Conservation (phyloP, 1,140 invertebrate species). For the Cydia amplana region DNA sequence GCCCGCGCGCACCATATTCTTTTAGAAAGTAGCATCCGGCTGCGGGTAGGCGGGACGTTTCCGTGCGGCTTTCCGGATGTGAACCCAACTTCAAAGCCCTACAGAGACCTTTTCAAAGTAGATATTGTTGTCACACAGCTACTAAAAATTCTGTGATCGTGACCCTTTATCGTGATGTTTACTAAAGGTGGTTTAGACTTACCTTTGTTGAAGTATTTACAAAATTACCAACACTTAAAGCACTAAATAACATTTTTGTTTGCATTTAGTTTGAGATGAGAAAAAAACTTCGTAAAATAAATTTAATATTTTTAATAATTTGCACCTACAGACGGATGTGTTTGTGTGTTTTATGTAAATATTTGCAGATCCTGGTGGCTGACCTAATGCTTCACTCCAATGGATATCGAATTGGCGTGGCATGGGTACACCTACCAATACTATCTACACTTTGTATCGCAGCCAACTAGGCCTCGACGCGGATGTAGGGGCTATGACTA, state of each 20-base stretch:
- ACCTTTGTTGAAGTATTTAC: no score
- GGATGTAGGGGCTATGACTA: conserved; percentile 37
- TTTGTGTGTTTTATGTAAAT: background rate
- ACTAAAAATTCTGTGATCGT: no score
- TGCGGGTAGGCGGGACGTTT: conserved; percentile 60
- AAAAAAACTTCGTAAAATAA: background rate
- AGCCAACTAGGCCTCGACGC: conserved; percentile 49
- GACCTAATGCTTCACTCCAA: conserved; percentile 24
- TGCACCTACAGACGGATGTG: conserved; percentile 1
- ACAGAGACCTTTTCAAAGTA: conserved; percentile 42
- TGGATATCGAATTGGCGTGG: conserved; percentile 25
- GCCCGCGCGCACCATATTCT: conserved; percentile 61
- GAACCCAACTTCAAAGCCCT: conserved; percentile 40
- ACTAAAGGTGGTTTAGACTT: no score
- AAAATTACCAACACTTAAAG: no score
- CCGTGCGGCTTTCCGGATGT: conserved; percentile 57
- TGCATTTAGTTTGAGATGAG: no score
- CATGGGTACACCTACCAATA: conserved; percentile 12
- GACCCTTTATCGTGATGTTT: no score
- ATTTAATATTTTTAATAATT: conserved; percentile 5
- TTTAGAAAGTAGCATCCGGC: conserved; percentile 77
- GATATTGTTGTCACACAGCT: background rate
- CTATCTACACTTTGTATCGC: conserved; percentile 40
- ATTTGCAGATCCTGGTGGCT: conserved; percentile 26
- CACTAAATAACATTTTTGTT: background rate